A percentile compares a stretch with the other conserved stretches of the same genome.
Evolutionary conservation across 2,113 vertebrate species (phyloP).

Genomic region (Aviceda subcristata): DNA sequence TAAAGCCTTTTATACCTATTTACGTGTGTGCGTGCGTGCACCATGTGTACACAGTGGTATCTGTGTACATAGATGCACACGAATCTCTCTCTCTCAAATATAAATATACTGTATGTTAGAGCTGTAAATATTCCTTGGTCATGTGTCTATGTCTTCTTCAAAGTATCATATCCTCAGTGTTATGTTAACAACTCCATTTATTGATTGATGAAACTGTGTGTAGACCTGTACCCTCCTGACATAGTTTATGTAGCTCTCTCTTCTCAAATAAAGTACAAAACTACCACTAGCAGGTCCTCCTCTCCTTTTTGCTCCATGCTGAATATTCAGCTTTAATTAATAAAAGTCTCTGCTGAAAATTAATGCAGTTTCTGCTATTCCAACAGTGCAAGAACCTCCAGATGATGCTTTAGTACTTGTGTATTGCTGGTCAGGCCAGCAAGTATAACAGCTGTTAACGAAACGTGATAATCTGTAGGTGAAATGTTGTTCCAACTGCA

Average conservation of each 20-base stretch:
- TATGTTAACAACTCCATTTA: constrained; percentile 79
- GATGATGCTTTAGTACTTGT: not conserved
- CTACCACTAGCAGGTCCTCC: not conserved
- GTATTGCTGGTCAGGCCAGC: not conserved
- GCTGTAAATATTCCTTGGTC: constrained; percentile 80
- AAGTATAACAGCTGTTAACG: not conserved
- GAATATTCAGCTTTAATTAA: not conserved
- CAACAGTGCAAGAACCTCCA: not conserved
- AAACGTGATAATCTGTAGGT: not conserved
- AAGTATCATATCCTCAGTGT: constrained; percentile 76
- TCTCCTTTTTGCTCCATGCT: not conserved
- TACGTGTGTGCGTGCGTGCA: constrained; percentile 66
- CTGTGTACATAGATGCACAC: constrained; percentile 61
- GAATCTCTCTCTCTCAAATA: constrained; percentile 64
- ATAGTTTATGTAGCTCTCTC: constrained; percentile 82
- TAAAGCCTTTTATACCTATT: constrained; percentile 77
- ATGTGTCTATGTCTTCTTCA: constrained; percentile 75
- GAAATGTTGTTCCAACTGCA: not conserved
- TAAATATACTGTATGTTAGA: constrained; percentile 78
- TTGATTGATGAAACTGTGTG: constrained; percentile 74
- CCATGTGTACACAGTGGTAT: constrained; percentile 48
- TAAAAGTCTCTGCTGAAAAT: not conserved
- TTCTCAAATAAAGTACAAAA: constrained; percentile 85
- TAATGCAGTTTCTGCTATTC: not conserved
- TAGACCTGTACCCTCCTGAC: constrained; percentile 79